Base-by-base conservation (phyloP, 2,113 vertebrate genomes). In the Pomatostomus ruficeps region DNA sequence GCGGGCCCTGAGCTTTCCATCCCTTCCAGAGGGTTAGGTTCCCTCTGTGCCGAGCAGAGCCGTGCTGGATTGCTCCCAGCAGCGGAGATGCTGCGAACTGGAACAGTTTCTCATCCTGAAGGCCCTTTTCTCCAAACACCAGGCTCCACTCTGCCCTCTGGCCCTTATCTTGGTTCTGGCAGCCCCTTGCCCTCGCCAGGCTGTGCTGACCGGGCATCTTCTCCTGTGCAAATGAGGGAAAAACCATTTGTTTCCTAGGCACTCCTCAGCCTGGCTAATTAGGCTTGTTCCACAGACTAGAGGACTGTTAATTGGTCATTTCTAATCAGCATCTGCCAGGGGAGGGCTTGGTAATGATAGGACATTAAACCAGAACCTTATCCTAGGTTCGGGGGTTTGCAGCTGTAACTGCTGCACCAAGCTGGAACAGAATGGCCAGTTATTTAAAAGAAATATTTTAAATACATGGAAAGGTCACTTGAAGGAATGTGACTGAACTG, bases 401-500 rank as follows among this genome's bases (percentile, higher is more conserved):
- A 85, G 38, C 40, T 74, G 3, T 35, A 72, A 63, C 29, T 1
- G 3, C 78, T 51, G 66, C 59, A 83, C 35, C 42, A 58, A 89
- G 57, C 46, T 55, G 58, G 52, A 76, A 61, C 4, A 21, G 75
- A 88, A 85, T 48, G 71, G 71, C 49, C 55, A 95, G 86, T 65
- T 83, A 81, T 93, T 93, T 88, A 40, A 81, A 92, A 86, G 62
- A 91, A 95, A 83, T 87, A 85, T 91, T 96, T 93, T 58, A 95
- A 95, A 93, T 66, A 82, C 3, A 4, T 6, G 2, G 71, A 94
- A 96, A 96, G 93, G 95, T 97, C 95, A 96, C 58, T 23, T 76
- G 85, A 81, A 96, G 83, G 89, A 95, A 96, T 97, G 93, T 92
- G 89, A 81, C 89, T 97, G 75, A 94, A 89, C 77, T 75, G 59